Conservation (phyloP, 1,140 invertebrate species). For the Drosophila sturtevanti region DNA sequence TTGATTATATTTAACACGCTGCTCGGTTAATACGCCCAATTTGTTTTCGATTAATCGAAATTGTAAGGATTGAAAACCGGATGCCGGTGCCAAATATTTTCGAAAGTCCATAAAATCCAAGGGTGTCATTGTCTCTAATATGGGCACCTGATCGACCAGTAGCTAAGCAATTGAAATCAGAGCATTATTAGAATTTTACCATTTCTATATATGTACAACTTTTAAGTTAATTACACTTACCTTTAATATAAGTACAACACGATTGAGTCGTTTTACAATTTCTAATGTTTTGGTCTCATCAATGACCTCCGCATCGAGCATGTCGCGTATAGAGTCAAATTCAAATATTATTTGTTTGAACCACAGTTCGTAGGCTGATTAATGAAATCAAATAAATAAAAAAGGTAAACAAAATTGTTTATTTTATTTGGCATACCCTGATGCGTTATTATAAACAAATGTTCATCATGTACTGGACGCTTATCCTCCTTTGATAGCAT, state of each 20-base stretch:
- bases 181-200: neutral
- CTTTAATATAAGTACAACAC: slow-evolving; percentile 97
- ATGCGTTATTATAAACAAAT: slow-evolving; percentile 98
- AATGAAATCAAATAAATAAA: slow-evolving; percentile 33
- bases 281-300: slow-evolving; percentile 97
- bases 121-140: slow-evolving; percentile 99
- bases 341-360: slow-evolving; percentile 99
- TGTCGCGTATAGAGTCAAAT: slow-evolving; percentile 93
- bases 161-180: slow-evolving; percentile 85
- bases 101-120: slow-evolving; percentile 98
- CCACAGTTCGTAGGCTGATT: slow-evolving; percentile 98
- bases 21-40: slow-evolving; percentile 93
- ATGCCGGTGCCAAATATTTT: slow-evolving; percentile 95
- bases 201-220: slow-evolving; percentile 2
- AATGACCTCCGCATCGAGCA: slow-evolving; percentile 91
- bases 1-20: slow-evolving; percentile 96
- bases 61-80: slow-evolving; percentile 98
- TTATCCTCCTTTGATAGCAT: slow-evolving; percentile 90
- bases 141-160: slow-evolving; percentile 97
- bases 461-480: slow-evolving; percentile 95
- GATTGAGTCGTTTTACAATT: slow-evolving; percentile 95
- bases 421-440: slow-evolving; percentile 88
- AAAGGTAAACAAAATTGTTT: neutral
- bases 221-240: slow-evolving; percentile 84
- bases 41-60: slow-evolving; percentile 99